Evolutionary conservation across 35 echinoderm and acorn worm genomes (phyloP).

Genomic region (Stichopus chloronotus): DNA sequence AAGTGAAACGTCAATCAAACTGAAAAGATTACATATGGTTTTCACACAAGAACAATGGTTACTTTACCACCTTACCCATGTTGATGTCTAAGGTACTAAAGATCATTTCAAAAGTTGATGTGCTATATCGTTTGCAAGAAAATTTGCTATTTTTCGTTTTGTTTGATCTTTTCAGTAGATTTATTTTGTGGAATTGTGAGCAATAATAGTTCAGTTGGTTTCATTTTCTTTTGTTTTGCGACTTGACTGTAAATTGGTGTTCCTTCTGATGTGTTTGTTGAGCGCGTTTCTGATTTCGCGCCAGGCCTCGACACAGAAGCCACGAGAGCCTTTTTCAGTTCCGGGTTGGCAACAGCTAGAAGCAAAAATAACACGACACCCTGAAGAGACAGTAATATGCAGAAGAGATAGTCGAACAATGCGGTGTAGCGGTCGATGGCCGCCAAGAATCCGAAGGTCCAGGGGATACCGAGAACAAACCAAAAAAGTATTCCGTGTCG

Average conservation of each 20-base stretch:
- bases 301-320: neutral
- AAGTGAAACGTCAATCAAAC: too few relatives aligned
- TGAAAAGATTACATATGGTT: too few relatives aligned
- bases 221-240: neutral
- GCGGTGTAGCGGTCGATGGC: neutral
- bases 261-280: conserved; percentile 10
- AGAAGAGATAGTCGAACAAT: conserved; percentile 34
- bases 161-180: too few relatives aligned
- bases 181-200: neutral
- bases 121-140: too few relatives aligned
- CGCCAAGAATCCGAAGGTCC: conserved; percentile 20
- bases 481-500: conserved; percentile 34
- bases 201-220: neutral
- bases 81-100: too few relatives aligned
- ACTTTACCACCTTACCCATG: too few relatives aligned
- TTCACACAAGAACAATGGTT: too few relatives aligned
- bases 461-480: conserved; percentile 11
- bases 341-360: conserved; percentile 15
- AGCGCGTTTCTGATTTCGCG: neutral
- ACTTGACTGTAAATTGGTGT: neutral
- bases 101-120: too few relatives aligned
- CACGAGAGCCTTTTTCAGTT: neutral
- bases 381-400: neutral
- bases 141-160: too few relatives aligned
- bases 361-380: neutral